Conservation (phyloP, 2,113 vertebrate genomes). For the Motacilla tschutschensis region DNA sequence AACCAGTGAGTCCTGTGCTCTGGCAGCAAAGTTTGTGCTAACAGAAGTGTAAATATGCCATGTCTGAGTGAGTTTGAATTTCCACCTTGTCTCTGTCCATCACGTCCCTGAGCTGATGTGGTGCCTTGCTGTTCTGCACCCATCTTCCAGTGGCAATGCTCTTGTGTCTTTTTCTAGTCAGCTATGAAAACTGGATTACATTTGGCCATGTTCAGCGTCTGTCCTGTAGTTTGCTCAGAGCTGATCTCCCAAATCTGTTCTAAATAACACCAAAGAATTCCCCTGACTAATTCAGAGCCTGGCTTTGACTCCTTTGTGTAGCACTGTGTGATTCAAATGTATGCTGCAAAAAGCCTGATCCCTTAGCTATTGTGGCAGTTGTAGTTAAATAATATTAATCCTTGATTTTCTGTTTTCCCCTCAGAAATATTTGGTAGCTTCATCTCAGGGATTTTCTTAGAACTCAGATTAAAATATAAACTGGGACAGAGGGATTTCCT, state of each 20-base stretch:
- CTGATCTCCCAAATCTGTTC: not conserved
- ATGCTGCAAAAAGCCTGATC: not conserved
- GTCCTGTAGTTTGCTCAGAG: not conserved
- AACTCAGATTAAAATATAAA: conserved; percentile 23
- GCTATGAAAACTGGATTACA: not conserved
- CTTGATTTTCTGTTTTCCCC: not conserved
- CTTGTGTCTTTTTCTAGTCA: not conserved
- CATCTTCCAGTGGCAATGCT: not conserved
- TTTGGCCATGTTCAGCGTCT: not conserved
- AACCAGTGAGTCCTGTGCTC: not conserved
- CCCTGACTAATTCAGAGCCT: not conserved
- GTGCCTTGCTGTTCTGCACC: not conserved
- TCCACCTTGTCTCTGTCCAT: not conserved
- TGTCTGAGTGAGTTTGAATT: not conserved
- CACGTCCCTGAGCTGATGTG: not conserved
- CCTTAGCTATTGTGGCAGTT: not conserved
- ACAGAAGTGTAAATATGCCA: not conserved
- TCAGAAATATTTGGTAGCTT: conserved; percentile 16
- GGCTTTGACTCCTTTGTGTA: not conserved
- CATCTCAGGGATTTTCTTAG: conserved; percentile 7
- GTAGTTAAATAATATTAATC: not conserved
- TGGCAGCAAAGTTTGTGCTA: not conserved
- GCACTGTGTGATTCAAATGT: not conserved
- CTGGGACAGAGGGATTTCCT: not conserved
- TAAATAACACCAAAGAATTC: not conserved